Conservation (phyloP, 1,140 invertebrate genomes). For the Pogonomyrmex californicus region DNA sequence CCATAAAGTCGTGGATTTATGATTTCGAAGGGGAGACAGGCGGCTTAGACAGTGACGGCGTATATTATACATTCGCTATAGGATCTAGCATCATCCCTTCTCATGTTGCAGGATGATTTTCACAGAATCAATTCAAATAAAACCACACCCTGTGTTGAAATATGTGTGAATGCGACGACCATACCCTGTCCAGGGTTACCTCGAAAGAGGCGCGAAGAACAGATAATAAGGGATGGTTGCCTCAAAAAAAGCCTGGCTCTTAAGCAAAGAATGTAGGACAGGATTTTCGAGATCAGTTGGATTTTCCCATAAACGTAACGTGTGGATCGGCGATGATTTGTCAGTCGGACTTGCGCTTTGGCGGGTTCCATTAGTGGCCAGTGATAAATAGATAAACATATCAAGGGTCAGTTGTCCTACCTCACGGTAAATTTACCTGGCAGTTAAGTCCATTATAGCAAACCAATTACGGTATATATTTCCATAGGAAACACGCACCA, state of each 20-base stretch:
- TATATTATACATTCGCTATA: constrained; percentile 40
- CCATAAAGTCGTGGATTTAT: constrained; percentile 43
- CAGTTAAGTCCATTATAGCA: constrained; percentile 38
- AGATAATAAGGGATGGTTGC: background rate
- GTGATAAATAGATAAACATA: constrained; percentile 60
- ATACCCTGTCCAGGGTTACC: background rate
- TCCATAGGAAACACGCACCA: constrained; percentile 8
- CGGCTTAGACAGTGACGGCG: constrained; percentile 37
- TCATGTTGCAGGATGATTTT: constrained; percentile 70
- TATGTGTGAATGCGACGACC: constrained; percentile 20
- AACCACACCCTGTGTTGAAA: constrained; percentile 75
- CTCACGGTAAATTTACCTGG: constrained; percentile 31
- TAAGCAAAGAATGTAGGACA: background rate
- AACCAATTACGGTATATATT: constrained; percentile 45
- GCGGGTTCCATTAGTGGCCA: constrained; percentile 30
- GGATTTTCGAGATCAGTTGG: background rate
- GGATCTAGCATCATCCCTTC: background rate
- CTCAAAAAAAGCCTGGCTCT: constrained; percentile 21
- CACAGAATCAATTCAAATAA: constrained; percentile 80
- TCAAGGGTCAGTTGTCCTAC: constrained; percentile 29
- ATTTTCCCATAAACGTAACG: constrained; percentile 40
- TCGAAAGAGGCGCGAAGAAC: constrained; percentile 3
- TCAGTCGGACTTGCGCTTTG: background rate
- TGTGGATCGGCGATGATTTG: constrained; percentile 14
- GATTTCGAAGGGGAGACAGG: constrained; percentile 26